Base-by-base conservation (phyloP, 2,888 invertebrate species). In the Hyalella azteca region DNA sequence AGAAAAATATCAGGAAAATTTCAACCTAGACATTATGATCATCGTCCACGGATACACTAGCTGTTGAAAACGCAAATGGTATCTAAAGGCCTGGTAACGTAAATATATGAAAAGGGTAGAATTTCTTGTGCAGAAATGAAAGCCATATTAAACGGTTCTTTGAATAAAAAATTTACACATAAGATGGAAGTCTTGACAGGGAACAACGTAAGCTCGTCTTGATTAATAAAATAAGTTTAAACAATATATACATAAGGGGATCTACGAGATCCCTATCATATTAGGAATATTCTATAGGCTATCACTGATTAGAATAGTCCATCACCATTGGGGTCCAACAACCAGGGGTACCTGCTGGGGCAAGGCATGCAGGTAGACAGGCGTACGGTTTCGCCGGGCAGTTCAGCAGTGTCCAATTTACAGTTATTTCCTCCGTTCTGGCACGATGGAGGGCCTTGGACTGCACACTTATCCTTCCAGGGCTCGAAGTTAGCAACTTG, bases 391-490 rank as follows among this genome's bases (percentile, higher is more conserved):
- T 96, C 96, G 81, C 96, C 95, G 90, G 95, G 95, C 86, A 96
- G 93, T 89, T 96, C 96, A 90, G 95, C 95, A 86, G 95, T 94
- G 83, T 94, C 95, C 81, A 96, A 91, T 88, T 95, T 95, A 90
- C 96, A 96, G 81, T 94, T 92, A 88, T 94, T 94, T 26, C 96
- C 95, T 86, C 95, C 93, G 26, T 95, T 95, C 86, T 95, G 93
- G 93, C 94, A 94, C 87, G 95, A 95, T 83, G 93, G 93, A 19
- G 91, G 95, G 79, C 88, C 90, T 81, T 95, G 94, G 86, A 95
- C 94, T n/a, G 95, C 94, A 87, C 96, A 96, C 92, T 94, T 95
- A 89, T 96, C 96, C 91, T 93, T 93, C 95, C 96, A 96, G 76
- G 95, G 93, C 88, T 96, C 95, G 89, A 96, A 96, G 90, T 93